phyloP scores from a whole-genome alignment of 35 echinoderm and acorn worm genomes.

The Eucidaris tribuloides region DNA sequence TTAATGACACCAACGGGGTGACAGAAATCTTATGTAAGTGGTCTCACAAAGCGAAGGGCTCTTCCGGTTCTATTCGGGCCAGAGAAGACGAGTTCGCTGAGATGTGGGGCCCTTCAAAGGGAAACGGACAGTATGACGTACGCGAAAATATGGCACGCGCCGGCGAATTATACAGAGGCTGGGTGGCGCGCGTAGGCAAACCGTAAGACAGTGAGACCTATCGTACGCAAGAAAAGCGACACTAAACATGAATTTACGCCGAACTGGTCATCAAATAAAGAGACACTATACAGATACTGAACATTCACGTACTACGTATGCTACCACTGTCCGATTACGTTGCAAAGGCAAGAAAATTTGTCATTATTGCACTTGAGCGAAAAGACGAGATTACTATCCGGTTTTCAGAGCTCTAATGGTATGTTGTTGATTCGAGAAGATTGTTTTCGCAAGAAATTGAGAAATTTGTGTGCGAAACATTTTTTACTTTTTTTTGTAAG shows the following conservation, averaged over 20 bases:
- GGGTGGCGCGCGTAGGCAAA: conserved; percentile 55
- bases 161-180: conserved; percentile 69
- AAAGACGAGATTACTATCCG: no score
- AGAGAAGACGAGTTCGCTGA: conserved; percentile 88
- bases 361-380: no score
- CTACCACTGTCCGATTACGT: no score
- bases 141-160: conserved; percentile 97
- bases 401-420: no score
- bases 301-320: no score
- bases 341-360: no score
- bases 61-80: conserved; percentile 82
- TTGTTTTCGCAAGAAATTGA: no score
- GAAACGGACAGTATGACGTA: conserved; percentile 82
- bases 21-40: conserved; percentile 68
- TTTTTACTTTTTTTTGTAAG: no score
- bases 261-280: conserved; percentile 19
- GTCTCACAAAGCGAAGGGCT: conserved; percentile 74
- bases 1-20: conserved; percentile 31
- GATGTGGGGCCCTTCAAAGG: conserved; percentile 80
- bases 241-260: conserved; percentile 55
- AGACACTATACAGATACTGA: no score
- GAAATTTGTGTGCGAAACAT: no score
- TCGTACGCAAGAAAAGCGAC: conserved; percentile 75
- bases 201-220: conserved; percentile 64
- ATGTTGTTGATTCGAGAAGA: no score